phyloP scores from a whole-genome alignment of 1,140 invertebrate genomes.

The Drosophila subobscura region DNA sequence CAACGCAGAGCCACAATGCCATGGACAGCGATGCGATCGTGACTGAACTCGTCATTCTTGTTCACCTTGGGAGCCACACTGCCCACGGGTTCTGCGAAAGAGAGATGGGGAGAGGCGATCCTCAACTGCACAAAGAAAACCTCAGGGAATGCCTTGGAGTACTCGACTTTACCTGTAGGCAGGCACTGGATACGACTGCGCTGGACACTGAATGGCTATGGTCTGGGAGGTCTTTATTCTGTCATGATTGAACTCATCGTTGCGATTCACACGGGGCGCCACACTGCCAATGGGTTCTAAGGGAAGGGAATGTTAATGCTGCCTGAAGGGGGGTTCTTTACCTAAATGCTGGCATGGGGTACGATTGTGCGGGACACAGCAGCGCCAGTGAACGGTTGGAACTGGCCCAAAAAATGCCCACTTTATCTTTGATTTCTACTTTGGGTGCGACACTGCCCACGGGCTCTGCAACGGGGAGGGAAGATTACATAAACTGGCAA shows the following conservation, averaged over 20 bases:
- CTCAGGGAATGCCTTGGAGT: not conserved
- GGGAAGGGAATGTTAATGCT: not conserved
- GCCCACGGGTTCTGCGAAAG: conserved; percentile 84
- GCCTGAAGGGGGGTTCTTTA: conserved; percentile 68
- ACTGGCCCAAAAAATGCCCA: conserved; percentile 68
- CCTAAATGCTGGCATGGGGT: conserved; percentile 87
- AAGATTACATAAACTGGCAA: conserved; percentile 17
- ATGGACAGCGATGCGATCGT: conserved; percentile 55
- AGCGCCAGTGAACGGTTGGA: conserved; percentile 84
- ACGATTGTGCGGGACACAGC: conserved; percentile 90
- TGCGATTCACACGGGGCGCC: conserved; percentile 89
- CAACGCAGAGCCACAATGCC: conserved; percentile 85
- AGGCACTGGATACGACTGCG: conserved; percentile 88
- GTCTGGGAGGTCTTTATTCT: conserved; percentile 70
- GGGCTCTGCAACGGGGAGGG: conserved; percentile 75
- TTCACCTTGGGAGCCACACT: conserved; percentile 88
- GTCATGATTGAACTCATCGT: conserved; percentile 89
- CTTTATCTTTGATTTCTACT: conserved; percentile 85
- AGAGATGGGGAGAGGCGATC: not conserved
- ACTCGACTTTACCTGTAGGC: conserved; percentile 85
- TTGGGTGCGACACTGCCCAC: conserved; percentile 86
- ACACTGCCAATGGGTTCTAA: conserved; percentile 91
- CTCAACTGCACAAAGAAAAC: not conserved
- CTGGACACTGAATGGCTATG: conserved; percentile 87
- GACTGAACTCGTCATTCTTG: conserved; percentile 86